Evolutionary conservation across 2,797 vertebrate genomes (phyloP), one percentile per base, ranked within the genome.

Genomic region (Betta splendens): DNA sequence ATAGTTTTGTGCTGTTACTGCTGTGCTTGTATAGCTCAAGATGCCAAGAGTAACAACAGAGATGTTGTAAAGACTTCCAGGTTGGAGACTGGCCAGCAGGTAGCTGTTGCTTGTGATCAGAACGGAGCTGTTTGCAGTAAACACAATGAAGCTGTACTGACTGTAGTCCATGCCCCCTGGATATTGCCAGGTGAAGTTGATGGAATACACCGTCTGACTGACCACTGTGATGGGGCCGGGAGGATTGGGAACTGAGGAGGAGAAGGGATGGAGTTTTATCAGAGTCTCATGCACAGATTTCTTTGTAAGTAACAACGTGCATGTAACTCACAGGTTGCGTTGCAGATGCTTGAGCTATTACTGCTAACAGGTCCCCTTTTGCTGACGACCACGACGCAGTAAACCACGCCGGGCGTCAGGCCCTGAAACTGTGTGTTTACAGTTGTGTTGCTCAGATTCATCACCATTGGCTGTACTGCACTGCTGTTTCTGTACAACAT

Each of bases 261-360:
- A 51, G 9, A 49, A 7, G 17, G 18, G 42, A 46, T 2, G 23
- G 3, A 2, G 3, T 28, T 33, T 45, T 11, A 44, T 16, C 22
- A 16, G 11, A 32, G 2, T 8, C 48, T 4, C 10, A 33, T 16
- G 6, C 3, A 26, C 16, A 20, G 3, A 5, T 28, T 18, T 38
- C 13, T 13, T 12, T 31, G 4, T 9, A 36, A 35, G 2, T 20
- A 11, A 31, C 1, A 15, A 23, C 26, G 8, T 37, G n/a, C 0
- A 1, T 20, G 22, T 25, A 5, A 87, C 91, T 89, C 64, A 92
- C 89, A 81, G 5, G 89, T 92, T 50, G 90, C 88, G 6, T 85
- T 83, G 55, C 4, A 50, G 32, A 66, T 46, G 0, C 0, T 0
- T 7, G 12, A 3, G 2, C 36, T 51, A 6, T 31, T 18, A 2